Conservation (phyloP, 2,797 vertebrate genomes). For the Malurus splendens region DNA sequence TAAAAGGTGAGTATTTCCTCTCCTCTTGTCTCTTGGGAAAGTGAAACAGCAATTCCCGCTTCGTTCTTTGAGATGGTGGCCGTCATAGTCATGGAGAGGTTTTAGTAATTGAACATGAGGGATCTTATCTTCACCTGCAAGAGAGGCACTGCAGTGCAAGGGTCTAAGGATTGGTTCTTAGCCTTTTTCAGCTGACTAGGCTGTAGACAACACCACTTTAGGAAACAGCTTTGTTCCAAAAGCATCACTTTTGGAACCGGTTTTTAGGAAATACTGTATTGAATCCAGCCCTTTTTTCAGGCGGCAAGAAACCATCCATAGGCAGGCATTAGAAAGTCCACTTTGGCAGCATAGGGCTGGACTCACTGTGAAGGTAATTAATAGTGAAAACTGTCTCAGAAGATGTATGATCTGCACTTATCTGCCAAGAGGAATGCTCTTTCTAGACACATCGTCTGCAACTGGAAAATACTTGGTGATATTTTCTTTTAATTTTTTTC, state of each 20-base stretch:
- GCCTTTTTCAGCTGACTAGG: not conserved
- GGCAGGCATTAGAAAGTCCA: not conserved
- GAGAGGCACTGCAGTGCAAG: accelerated
- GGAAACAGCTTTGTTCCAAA: not conserved
- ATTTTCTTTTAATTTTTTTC: not conserved
- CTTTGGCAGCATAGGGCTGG: not conserved
- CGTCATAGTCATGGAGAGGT: accelerated
- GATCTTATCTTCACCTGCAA: not conserved
- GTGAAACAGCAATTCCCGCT: not conserved
- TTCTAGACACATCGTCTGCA: not conserved
- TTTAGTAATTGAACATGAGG: not conserved
- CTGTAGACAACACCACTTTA: not conserved
- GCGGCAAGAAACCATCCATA: not conserved
- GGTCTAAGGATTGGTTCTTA: not conserved
- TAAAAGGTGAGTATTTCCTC: not conserved
- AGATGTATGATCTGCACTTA: not conserved
- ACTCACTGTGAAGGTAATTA: not conserved
- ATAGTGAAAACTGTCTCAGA: not conserved
- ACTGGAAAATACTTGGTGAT: not conserved
- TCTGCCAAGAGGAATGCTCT: not conserved
- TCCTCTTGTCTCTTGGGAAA: not conserved
- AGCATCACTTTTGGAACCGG: not conserved
- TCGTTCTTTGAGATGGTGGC: not conserved
- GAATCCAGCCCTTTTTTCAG: not conserved
- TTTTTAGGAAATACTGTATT: not conserved